These are phyloP conservation scores for Daktulosphaira vitifoliae DNA, from an alignment of 1,140 invertebrate species.

Conservation along the genomic window DNA sequence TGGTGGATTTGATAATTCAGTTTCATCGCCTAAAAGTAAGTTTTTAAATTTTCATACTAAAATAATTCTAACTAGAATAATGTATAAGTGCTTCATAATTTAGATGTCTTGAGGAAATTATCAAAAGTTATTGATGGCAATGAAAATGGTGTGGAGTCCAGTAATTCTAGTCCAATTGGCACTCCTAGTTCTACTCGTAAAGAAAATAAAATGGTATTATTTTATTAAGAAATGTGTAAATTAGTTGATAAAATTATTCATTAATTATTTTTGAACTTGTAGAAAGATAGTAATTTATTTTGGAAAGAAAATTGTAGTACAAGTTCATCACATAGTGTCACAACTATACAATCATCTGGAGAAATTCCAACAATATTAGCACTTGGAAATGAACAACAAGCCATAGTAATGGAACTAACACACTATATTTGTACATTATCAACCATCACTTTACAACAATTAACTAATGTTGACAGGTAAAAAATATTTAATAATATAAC, in stretches of 20 bases:
- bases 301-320: constrained; percentile 37
- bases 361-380: constrained; percentile 44
- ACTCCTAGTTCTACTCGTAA: constrained; percentile 40
- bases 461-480: constrained; percentile 72
- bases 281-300: constrained; percentile 8
- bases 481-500: no score
- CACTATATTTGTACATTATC: constrained; percentile 73
- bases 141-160: constrained; percentile 35
- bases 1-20: constrained; percentile 76
- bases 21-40: constrained; percentile 29
- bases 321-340: constrained; percentile 21
- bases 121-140: constrained; percentile 22
- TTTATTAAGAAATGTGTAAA: no score
- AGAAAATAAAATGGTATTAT: constrained; percentile 14
- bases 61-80: no score
- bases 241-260: no score
- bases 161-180: constrained; percentile 38
- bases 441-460: constrained; percentile 73
- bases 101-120: constrained; percentile 24
- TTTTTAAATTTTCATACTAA: no score
- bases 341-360: constrained; percentile 25
- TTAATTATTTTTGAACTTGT: not conserved
- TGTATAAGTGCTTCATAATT: no score
- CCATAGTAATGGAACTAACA: constrained; percentile 62
- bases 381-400: constrained; percentile 54